Evolutionary conservation across 2,888 invertebrate species (phyloP).

Genomic region (Lysandra coridon): DNA sequence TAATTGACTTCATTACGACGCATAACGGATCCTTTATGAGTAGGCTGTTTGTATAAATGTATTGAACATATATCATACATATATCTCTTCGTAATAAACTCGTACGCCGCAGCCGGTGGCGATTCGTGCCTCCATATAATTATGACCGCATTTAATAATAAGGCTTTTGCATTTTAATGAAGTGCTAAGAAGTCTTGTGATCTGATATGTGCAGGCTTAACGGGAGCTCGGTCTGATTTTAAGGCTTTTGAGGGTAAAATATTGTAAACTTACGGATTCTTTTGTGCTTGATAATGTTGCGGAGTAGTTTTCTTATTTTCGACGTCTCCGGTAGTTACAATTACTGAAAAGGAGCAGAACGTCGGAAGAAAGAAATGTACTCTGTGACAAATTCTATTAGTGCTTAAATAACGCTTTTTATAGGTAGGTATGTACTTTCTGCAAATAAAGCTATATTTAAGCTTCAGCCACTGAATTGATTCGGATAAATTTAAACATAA

Average conservation of each 20-base stretch:
- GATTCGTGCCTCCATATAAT: constrained; percentile 56
- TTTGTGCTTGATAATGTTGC: too few relatives aligned
- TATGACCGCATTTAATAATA: constrained; percentile 66
- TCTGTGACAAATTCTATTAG: too few relatives aligned
- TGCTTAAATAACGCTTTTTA: too few relatives aligned
- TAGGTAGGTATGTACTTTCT: too few relatives aligned
- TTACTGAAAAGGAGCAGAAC: too few relatives aligned
- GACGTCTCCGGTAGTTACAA: too few relatives aligned
- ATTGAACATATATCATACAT: constrained; percentile 45
- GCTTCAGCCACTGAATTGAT: too few relatives aligned
- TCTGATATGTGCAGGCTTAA: constrained; percentile 47
- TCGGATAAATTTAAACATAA: too few relatives aligned
- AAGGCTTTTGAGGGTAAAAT: neutral
- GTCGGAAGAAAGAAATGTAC: too few relatives aligned
- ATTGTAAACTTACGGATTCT: too few relatives aligned
- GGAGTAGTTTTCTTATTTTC: too few relatives aligned
- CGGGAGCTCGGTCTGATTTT: neutral
- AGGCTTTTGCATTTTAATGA: constrained; percentile 62
- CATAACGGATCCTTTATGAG: neutral
- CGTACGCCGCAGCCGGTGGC: constrained; percentile 61
- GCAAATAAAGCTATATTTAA: too few relatives aligned
- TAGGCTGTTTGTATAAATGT: constrained; percentile 2
- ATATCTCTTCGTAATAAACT: constrained; percentile 52
- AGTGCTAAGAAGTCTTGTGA: constrained; percentile 67
- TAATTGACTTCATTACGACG: neutral